phyloP scores from a whole-genome alignment of 1,140 invertebrate genomes.

The Contarinia nasturtii region DNA sequence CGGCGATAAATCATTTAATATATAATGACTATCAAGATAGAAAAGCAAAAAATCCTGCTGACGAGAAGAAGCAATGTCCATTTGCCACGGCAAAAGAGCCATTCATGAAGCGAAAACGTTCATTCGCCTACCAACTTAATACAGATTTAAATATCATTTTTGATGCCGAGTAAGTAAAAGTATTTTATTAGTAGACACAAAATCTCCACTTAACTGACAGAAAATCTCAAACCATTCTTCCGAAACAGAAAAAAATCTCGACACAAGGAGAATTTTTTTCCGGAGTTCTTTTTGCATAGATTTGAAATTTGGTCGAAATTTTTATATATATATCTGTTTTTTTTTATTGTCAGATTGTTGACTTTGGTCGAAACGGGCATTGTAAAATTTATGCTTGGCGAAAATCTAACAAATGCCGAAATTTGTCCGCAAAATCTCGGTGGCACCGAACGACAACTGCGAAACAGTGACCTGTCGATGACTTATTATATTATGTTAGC shows the following conservation, averaged over 20 bases:
- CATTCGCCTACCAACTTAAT: slow-evolving; percentile 44
- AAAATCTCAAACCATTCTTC: too few relatives aligned
- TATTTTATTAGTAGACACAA: too few relatives aligned
- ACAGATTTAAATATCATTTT: slow-evolving; percentile 36
- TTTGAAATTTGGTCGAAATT: too few relatives aligned
- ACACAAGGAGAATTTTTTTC: too few relatives aligned
- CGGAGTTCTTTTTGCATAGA: too few relatives aligned
- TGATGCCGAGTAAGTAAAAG: slow-evolving; percentile 39
- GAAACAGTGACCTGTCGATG: slow-evolving; percentile 34
- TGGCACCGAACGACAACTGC: slow-evolving; percentile 53
- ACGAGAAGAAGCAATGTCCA: slow-evolving; percentile 42
- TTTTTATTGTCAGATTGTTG: slow-evolving; percentile 33
- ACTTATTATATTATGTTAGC: slow-evolving; percentile 48
- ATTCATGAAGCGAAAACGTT: slow-evolving; percentile 38
- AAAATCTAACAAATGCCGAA: slow-evolving; percentile 42
- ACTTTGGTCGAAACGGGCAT: slow-evolving; percentile 51
- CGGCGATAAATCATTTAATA: slow-evolving; percentile 40
- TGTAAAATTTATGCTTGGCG: slow-evolving; percentile 36
- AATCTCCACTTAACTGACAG: too few relatives aligned
- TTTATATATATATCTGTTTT: background rate
- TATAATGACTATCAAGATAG: slow-evolving; percentile 46
- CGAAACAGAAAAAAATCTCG: too few relatives aligned
- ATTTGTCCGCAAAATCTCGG: slow-evolving; percentile 62
- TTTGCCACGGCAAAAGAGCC: slow-evolving; percentile 46
- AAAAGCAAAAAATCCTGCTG: slow-evolving; percentile 26